phyloP scores from a whole-genome alignment of 2,888 invertebrate genomes.

The Trachelus iudaicus region DNA sequence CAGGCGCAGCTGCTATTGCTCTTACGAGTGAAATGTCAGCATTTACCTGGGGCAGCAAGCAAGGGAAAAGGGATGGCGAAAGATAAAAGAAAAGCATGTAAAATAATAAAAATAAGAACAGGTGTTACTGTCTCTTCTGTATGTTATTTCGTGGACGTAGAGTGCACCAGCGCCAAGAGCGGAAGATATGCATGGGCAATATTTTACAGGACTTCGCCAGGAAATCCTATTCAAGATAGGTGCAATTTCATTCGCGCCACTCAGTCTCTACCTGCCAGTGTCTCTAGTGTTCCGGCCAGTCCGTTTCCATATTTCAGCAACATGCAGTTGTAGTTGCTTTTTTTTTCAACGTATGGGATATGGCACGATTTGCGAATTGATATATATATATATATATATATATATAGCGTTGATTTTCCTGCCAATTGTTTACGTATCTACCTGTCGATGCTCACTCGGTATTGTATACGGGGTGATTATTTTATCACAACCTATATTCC shows the following conservation, averaged over 20 bases:
- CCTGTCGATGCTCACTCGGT: no score
- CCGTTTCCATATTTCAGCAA: neutral
- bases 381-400: no score
- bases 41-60: neutral
- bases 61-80: no score
- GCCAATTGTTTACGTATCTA: no score
- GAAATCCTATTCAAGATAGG: conserved; percentile 21
- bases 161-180: neutral
- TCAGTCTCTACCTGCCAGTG: neutral
- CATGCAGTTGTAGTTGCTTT: neutral
- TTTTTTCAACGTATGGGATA: neutral
- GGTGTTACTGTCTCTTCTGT: neutral
- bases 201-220: conserved; percentile 28
- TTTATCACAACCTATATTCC: no score
- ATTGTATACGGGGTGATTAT: no score
- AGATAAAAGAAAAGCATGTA: neutral
- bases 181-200: conserved; percentile 13
- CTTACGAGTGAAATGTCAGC: neutral
- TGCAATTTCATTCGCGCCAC: neutral
- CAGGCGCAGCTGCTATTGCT: no score
- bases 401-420: no score
- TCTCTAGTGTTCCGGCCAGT: neutral
- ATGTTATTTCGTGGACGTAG: neutral
- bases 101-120: neutral
- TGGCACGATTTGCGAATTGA: no score